Conservation (phyloP, 2,113 vertebrate species). For the Centropristis striata region DNA sequence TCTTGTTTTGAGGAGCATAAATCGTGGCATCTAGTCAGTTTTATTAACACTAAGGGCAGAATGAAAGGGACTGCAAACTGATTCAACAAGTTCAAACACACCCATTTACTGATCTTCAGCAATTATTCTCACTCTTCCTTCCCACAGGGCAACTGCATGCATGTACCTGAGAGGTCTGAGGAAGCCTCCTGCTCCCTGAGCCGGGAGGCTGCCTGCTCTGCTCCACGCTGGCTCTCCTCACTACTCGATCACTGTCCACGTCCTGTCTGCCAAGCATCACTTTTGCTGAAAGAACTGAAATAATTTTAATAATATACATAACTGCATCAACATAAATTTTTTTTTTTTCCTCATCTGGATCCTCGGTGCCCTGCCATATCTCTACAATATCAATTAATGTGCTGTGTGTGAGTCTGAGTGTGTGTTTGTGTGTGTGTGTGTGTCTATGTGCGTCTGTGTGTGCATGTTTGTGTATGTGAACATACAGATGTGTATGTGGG, state of each 20-base stretch:
- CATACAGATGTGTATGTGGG: no score
- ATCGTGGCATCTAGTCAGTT: constrained; percentile 9
- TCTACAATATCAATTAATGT: no score
- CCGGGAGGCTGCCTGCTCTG: constrained; percentile 75
- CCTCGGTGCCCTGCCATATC: no score
- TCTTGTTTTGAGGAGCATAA: constrained; percentile 18
- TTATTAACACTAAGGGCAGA: not conserved
- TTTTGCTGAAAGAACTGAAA: constrained; percentile 53
- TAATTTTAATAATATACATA: not conserved
- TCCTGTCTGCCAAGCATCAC: constrained; percentile 65
- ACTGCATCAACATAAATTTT: not conserved
- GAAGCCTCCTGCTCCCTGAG: constrained; percentile 73
- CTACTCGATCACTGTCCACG: constrained; percentile 71
- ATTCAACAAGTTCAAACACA: constrained; percentile 60
- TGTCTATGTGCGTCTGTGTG: no score
- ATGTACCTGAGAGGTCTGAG: constrained; percentile 83
- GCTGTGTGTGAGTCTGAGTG: no score
- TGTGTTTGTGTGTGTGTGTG: no score
- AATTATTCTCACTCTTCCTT: constrained; percentile 40
- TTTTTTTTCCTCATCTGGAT: no score
- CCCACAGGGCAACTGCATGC: constrained; percentile 36
- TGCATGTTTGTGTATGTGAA: no score
- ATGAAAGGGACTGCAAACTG: constrained; percentile 25
- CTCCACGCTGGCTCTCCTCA: constrained; percentile 76
- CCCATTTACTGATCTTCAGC: constrained; percentile 42